Conservation (phyloP, 2,113 vertebrate species). For the Diphyllodes magnificus region DNA sequence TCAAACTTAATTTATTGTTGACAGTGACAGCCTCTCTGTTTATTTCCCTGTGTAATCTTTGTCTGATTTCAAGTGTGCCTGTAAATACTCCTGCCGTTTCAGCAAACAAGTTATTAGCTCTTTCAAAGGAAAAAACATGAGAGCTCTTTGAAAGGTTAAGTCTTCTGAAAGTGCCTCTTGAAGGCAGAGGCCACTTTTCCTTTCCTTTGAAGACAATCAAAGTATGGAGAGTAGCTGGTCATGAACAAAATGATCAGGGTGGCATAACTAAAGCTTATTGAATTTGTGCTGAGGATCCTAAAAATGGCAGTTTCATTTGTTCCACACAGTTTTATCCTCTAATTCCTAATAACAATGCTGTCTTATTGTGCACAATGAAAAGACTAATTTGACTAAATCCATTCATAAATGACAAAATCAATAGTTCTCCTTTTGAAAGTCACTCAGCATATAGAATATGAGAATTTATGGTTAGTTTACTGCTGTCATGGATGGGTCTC, state of each 20-base stretch:
- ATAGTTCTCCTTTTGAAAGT: constrained; percentile 67
- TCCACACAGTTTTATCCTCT: constrained; percentile 49
- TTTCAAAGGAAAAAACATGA: constrained; percentile 41
- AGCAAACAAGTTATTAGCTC: constrained; percentile 45
- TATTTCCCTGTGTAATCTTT: constrained; percentile 49
- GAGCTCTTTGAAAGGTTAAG: constrained; percentile 53
- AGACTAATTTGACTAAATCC: constrained; percentile 70
- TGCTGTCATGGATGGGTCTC: constrained; percentile 64
- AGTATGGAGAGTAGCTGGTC: constrained; percentile 37
- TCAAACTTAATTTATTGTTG: constrained; percentile 35
- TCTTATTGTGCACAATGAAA: constrained; percentile 46
- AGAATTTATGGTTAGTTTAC: constrained; percentile 65
- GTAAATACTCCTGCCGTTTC: constrained; percentile 45
- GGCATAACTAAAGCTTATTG: constrained; percentile 52
- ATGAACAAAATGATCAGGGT: constrained; percentile 54
- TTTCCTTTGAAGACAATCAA: constrained; percentile 61
- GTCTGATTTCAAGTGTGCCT: constrained; percentile 49
- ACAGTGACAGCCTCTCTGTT: constrained; percentile 10
- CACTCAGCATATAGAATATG: constrained; percentile 54
- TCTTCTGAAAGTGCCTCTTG: constrained; percentile 42
- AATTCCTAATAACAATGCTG: constrained; percentile 55
- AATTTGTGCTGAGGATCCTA: constrained; percentile 58
- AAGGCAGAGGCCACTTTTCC: constrained; percentile 31
- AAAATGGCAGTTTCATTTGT: constrained; percentile 45
- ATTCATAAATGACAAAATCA: constrained; percentile 63